Conservation (phyloP, 2,888 invertebrate genomes). For the Apeira syringaria region DNA sequence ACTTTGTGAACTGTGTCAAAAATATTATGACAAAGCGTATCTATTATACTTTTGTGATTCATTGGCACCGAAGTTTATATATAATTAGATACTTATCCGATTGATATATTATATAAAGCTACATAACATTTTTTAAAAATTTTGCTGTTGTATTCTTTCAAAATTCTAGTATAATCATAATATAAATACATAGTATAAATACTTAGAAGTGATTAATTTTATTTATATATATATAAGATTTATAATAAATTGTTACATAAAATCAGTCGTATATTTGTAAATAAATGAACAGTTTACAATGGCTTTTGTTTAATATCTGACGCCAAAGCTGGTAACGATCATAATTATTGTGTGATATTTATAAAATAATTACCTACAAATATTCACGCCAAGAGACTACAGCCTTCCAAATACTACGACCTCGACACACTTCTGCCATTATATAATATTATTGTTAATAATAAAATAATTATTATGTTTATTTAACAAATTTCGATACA, state of each 20-base stretch:
- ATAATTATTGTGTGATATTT: neutral
- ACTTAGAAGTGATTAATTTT: neutral
- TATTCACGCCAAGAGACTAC: conserved; percentile 9
- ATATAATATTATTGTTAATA: too few relatives aligned
- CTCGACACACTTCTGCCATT: too few relatives aligned
- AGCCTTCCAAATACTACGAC: too few relatives aligned
- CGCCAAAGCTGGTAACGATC: neutral
- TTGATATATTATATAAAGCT: neutral
- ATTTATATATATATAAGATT: conserved; percentile 21
- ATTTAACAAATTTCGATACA: too few relatives aligned
- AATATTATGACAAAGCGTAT: neutral
- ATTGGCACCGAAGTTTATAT: conserved; percentile 27
- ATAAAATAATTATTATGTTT: conserved; percentile 35
- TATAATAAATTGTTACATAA: conserved; percentile 40
- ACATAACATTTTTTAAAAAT: too few relatives aligned
- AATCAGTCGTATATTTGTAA: conserved; percentile 52
- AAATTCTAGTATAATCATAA: neutral
- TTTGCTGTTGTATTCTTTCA: neutral
- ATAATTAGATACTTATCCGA: neutral
- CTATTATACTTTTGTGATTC: conserved; percentile 11
- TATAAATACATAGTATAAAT: neutral
- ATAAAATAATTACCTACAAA: conserved; percentile 31
- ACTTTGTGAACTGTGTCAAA: neutral
- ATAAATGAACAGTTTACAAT: neutral
- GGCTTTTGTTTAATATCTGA: neutral